These are phyloP conservation scores for Camelus dromedarius DNA, from an alignment of 2,113 vertebrate species.

Conservation along the genomic window DNA sequence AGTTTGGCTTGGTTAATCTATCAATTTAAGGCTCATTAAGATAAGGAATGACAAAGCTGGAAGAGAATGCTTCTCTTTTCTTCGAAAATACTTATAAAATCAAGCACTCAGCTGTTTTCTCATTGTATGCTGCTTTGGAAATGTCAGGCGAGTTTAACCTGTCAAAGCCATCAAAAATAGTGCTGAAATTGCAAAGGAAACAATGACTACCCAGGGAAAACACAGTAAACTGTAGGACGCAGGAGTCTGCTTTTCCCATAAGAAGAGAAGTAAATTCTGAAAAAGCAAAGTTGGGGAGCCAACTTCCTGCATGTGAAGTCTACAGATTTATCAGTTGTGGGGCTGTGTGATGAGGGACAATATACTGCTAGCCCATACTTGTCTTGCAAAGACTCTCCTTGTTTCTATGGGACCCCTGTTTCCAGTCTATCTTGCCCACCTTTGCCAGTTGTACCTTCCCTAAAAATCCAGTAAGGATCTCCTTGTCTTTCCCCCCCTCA, in stretches of 20 bases:
- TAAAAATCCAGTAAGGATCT: background rate
- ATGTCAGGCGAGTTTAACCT: constrained; percentile 70
- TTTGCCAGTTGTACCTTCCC: background rate
- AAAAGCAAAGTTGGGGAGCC: background rate
- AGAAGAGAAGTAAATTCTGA: background rate
- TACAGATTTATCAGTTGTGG: background rate
- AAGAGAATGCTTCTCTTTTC: constrained; percentile 75
- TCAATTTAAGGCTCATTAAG: constrained; percentile 82
- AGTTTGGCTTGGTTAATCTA: constrained; percentile 79
- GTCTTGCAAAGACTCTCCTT: background rate
- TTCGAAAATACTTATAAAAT: constrained; percentile 83
- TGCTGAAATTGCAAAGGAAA: constrained; percentile 49
- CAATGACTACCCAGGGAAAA: constrained; percentile 43
- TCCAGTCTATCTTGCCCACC: background rate
- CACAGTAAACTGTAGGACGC: background rate
- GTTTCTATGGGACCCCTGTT: too few species aligned
- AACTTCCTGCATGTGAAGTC: background rate
- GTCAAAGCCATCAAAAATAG: constrained; percentile 58
- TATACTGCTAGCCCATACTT: background rate
- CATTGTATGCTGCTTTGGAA: constrained; percentile 76
- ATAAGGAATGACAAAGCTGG: constrained; percentile 78
- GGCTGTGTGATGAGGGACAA: background rate
- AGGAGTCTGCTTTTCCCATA: background rate
- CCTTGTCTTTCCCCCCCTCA: background rate
- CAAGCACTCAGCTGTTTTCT: constrained; percentile 77